Base-by-base conservation (phyloP, 2,888 invertebrate species). In the Archaeoteleia sp. region DNA sequence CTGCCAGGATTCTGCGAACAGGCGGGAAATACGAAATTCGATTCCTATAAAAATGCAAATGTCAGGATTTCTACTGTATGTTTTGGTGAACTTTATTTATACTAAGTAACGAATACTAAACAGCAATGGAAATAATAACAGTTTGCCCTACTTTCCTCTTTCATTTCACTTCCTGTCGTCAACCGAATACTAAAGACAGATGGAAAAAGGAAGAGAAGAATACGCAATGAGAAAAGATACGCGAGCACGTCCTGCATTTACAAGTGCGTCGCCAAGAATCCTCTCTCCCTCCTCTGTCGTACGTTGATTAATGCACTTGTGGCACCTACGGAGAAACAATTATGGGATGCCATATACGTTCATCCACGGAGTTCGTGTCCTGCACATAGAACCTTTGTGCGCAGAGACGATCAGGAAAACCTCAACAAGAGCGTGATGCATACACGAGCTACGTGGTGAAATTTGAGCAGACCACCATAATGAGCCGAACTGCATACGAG, bases 311-410 rank as follows among this genome's bases (percentile, higher is more conserved):
- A 58, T 58, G 48, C 48, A 48, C 57, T 39, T 40, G 32, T 5
- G 20, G 35, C 27, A 61, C 51, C 60, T 51, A 51, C 51, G 39
- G 45, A 45, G 5, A 9, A 8, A n/a, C 29, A 29, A 29, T 82
- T 82, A 82, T 80, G 73, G 80, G 67, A 72, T 70, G 66, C 82
- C 82, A 79, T 82, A 81, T 82, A 82, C 72, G 82, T 78, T 77
- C 82, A 75, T 78, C 78, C 75, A 32, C 55, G 67, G 72, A 73
- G 76, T 75, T 78, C 78, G 78, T 81, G 78, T 78, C 71, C 70
- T 48, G 34, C 43, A 43, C 34, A 48, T 20, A 25, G 48, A 35
- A 46, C 40, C 35, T 53, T 46, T 39, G 15, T 45, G 39, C 39
- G 23, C 45, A 42, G 43, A 49, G 46, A 51, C 57, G 46, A 51